Conservation (phyloP, 2,888 invertebrate genomes). For the Drosophila anomalata region DNA sequence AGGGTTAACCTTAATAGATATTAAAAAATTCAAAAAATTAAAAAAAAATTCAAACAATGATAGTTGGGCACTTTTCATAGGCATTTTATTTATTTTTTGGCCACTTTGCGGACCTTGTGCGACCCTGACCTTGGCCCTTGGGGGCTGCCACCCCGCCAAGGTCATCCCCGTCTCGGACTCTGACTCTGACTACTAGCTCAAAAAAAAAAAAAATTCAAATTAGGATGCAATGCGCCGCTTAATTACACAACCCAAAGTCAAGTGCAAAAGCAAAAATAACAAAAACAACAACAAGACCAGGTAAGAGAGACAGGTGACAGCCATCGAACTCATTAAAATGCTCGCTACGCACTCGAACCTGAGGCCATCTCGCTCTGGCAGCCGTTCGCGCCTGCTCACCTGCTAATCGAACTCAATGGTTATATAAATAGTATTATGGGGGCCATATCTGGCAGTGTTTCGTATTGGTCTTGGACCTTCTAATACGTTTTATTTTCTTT, state of each 20-base stretch:
- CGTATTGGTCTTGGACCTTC: not conserved
- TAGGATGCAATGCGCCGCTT: slow-evolving; percentile 16
- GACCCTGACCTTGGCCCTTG: slow-evolving; percentile 32
- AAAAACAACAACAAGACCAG: not conserved
- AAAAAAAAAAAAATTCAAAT: slow-evolving; percentile 1
- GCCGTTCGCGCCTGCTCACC: too few relatives aligned
- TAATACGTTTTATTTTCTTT: not conserved
- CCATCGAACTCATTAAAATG: slow-evolving; percentile 67
- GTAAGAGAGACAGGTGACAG: slow-evolving; percentile 25
- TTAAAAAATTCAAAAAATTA: too few relatives aligned
- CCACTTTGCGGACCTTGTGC: slow-evolving; percentile 1
- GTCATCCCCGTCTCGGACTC: not conserved
- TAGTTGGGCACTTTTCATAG: too few relatives aligned
- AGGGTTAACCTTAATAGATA: too few relatives aligned
- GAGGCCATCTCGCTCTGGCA: not conserved
- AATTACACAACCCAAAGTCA: slow-evolving; percentile 62
- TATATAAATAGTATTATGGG: slow-evolving; percentile 2
- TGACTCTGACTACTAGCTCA: not conserved
- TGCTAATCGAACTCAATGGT: not conserved
- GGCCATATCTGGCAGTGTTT: not conserved
- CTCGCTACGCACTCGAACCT: slow-evolving; percentile 36
- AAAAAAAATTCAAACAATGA: too few relatives aligned
- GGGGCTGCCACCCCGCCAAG: slow-evolving; percentile 21
- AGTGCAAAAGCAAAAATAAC: slow-evolving; percentile 51
- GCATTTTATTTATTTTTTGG: slow-evolving; percentile 1